Evolutionary conservation across 2,797 vertebrate species (phyloP).

Genomic region (Yasuhikotakia modesta): DNA sequence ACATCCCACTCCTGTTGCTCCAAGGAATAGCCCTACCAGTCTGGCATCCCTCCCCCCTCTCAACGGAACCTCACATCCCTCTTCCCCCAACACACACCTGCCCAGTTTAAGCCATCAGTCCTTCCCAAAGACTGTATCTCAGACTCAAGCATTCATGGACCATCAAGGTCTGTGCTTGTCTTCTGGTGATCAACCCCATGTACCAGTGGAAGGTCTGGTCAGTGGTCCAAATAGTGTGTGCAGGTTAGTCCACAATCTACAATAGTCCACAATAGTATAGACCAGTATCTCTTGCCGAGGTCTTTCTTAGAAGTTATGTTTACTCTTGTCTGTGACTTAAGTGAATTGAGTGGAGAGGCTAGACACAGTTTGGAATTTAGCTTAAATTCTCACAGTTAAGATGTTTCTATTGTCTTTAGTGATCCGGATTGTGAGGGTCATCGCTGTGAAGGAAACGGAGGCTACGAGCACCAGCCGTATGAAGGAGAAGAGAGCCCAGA

Average conservation of each 20-base stretch:
- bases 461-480: constrained; percentile 89
- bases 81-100: constrained; percentile 83
- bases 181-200: constrained; percentile 79
- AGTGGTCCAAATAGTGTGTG: constrained; percentile 94
- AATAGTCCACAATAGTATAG: not conserved
- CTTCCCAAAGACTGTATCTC: constrained; percentile 86
- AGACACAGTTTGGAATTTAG: not conserved
- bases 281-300: too few relatives aligned
- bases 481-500: constrained; percentile 95
- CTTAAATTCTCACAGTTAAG: not conserved
- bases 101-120: constrained; percentile 82
- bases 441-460: constrained; percentile 89
- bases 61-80: constrained; percentile 79
- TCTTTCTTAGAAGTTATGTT: not conserved
- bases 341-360: not conserved
- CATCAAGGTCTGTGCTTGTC: constrained; percentile 87
- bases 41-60: constrained; percentile 85
- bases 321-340: not conserved
- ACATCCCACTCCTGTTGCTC: constrained; percentile 79
- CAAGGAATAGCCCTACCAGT: constrained; percentile 85
- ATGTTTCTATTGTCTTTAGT: constrained; percentile 66
- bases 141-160: constrained; percentile 86
- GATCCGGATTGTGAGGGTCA: constrained; percentile 98
- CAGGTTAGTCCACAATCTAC: constrained; percentile 80
- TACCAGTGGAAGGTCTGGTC: constrained; percentile 79